Base-by-base conservation (phyloP, 2,797 vertebrate genomes). In the Phataginus tricuspis region DNA sequence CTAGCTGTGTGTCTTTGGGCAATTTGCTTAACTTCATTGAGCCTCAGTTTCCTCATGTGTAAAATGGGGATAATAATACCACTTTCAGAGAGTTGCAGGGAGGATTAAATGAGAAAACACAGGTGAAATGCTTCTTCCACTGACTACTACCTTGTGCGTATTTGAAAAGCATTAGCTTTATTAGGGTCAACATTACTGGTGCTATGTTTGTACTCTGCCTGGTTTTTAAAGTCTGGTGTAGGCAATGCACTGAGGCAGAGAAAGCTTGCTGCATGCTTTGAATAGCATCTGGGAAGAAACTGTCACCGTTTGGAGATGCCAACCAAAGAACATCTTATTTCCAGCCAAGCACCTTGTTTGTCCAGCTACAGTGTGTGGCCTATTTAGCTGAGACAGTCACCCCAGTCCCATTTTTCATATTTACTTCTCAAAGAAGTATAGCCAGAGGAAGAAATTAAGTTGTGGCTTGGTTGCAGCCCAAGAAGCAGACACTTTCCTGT, bases 391-490 rank as follows among this genome's bases (percentile, higher is more conserved):
- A 96, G 91, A 86, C 83, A 53, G 79, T 74, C 69, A 94, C 78
- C 25, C 61, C 74, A 84, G 68, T 66, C 34, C 83, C 14, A 31
- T 55, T 93, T 95, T 94, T 94, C 91, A 23, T 71, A 69, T 83
- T 72, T 88, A 59, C n/a, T 86, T 96, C 75, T 49, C 86, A 42
- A 42, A 82, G 83, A 95, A 94, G 71, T 92, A 14, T 21, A 72
- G 88, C 94, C 95, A 95, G 69, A 57, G 49, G 92, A 97, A 83
- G 94, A 97, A 96, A 97, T 92, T 95, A 94, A 97, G 94, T 87
- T 95, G 93, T 79, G 94, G 83, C 71, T 97, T 97, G 91, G 94
- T 95, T 86, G 66, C 89, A 96, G 80, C 91, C 91, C 92, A 96
- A 95, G 75, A 91, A 59, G 49, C 69, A 87, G 94, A 95, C 72